phyloP scores from a whole-genome alignment of 2,113 vertebrate genomes.

The Platycercus adscitus region DNA sequence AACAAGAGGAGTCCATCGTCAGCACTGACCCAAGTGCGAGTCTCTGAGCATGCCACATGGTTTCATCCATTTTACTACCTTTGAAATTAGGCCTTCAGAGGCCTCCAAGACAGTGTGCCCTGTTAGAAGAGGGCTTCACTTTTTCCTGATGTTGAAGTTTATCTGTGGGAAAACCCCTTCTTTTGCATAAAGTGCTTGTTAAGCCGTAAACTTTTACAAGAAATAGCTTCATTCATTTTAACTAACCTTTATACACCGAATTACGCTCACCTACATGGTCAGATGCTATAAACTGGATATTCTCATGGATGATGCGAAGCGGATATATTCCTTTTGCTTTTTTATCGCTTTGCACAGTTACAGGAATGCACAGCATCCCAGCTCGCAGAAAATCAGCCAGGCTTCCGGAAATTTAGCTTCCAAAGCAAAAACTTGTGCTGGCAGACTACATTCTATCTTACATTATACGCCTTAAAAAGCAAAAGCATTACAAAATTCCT shows the following conservation, averaged over 20 bases:
- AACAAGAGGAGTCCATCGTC: neutral
- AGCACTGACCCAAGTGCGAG: neutral
- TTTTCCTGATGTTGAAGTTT: neutral
- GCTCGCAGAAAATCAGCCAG: neutral
- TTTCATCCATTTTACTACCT: neutral
- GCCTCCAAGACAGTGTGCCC: fast-evolving
- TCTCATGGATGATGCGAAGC: neutral
- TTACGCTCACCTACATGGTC: neutral
- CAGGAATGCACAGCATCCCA: neutral
- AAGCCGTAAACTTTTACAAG: neutral
- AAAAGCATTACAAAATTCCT: neutral
- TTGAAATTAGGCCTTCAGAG: neutral
- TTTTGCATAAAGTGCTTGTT: neutral
- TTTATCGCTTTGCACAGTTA: neutral
- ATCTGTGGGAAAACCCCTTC: neutral
- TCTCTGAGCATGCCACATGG: neutral
- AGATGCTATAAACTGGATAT: neutral
- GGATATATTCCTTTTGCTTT: neutral
- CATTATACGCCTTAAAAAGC: neutral
- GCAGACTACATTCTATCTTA: neutral
- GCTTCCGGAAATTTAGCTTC: neutral
- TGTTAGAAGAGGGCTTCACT: neutral
- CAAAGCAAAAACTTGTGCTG: neutral
- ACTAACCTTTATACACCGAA: neutral
- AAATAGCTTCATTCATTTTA: neutral